Percentiles rank a stretch among this genome's conserved stretches.
phyloP scores from a whole-genome alignment of 2,113 vertebrate genomes.

The Gobius niger region DNA sequence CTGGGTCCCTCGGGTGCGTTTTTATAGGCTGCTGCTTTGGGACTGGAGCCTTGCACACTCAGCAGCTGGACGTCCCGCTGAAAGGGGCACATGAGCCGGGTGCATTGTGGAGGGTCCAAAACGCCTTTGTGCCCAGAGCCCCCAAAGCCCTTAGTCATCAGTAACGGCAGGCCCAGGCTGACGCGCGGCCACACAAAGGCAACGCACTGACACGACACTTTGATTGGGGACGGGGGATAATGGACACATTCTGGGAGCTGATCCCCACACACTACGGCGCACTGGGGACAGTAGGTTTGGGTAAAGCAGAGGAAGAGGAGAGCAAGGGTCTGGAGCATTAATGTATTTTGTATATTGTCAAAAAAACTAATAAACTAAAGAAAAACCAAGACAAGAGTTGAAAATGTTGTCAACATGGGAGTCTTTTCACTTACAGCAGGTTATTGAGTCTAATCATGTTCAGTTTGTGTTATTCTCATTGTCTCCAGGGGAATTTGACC shows the following conservation, averaged over 20 bases:
- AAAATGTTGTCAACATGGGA: neutral
- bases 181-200: constrained; percentile 62
- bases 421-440: neutral
- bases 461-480: too few species aligned
- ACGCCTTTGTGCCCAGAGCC: constrained; percentile 71
- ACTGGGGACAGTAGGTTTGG: neutral
- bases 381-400: neutral
- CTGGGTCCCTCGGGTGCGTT: constrained; percentile 55
- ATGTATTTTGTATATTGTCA: too few species aligned
- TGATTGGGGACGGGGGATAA: constrained; percentile 72
- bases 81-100: constrained; percentile 73
- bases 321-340: neutral
- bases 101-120: constrained; percentile 70
- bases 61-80: constrained; percentile 72
- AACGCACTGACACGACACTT: constrained; percentile 78
- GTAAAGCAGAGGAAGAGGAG: neutral
- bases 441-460: too few species aligned
- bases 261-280: constrained; percentile 40
- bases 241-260: constrained; percentile 75
- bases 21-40: constrained; percentile 75
- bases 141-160: constrained; percentile 78
- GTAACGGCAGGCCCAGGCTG: constrained; percentile 58
- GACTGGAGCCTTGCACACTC: constrained; percentile 77
- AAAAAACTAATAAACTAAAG: neutral
- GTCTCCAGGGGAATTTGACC: too few species aligned